Conservation (phyloP, 2,888 invertebrate species). For the Parapristionchus giblindavisi region DNA sequence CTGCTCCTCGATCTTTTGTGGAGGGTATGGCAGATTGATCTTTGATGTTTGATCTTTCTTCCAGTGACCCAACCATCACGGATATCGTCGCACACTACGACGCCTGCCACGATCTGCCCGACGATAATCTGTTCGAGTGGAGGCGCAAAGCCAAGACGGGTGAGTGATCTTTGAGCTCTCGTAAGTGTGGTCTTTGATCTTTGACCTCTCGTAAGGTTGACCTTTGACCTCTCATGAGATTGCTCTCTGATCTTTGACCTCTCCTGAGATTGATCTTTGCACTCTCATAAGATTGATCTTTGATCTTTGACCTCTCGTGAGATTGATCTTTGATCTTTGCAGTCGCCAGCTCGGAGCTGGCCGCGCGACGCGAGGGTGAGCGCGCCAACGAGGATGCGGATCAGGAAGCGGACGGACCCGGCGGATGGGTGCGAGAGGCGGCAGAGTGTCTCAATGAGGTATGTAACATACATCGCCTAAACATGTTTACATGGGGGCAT, state of each 20-base stretch:
- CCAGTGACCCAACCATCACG: conserved; percentile 10
- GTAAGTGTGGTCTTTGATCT: neutral
- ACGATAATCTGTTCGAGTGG: conserved; percentile 33
- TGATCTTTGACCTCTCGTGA: no score
- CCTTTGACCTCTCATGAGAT: neutral
- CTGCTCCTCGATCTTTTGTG: no score
- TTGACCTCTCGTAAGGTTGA: neutral
- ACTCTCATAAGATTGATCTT: no score
- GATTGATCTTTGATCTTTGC: no score
- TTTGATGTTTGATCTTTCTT: neutral
- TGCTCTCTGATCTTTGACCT: neutral
- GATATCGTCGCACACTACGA: conserved; percentile 25
- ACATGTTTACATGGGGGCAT: no score
- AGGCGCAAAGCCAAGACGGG: conserved; percentile 12
- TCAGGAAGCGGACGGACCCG: neutral
- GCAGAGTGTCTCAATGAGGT: conserved; percentile 17
- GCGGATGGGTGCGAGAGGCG: conserved; percentile 41
- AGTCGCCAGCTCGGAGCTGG: no score
- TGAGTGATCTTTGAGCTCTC: neutral
- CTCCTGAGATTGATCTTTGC: neutral
- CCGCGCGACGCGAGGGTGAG: neutral
- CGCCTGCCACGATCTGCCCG: conserved; percentile 1
- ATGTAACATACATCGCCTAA: neutral
- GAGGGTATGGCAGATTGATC: no score
- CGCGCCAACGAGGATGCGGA: neutral